Base-by-base conservation (phyloP, 2,797 vertebrate genomes). In the Cetoscarus ocellatus region DNA sequence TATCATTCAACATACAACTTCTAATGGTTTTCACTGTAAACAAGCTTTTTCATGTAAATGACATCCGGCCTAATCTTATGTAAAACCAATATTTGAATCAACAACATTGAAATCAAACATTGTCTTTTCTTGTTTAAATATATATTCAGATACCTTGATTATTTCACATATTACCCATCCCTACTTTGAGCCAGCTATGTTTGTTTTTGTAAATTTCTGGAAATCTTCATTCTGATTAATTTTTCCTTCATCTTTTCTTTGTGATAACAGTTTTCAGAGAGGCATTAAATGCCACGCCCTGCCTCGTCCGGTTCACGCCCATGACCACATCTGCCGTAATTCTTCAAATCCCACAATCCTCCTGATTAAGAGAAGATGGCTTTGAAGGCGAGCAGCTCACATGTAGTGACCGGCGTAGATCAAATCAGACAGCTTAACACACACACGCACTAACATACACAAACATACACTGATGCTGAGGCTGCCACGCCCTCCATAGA, bases 401-500 rank as follows among this genome's bases (percentile, higher is more conserved):
- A 6, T 13, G 47, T 55, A 47, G 45, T 27, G 27, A 19, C 15
- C 55, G 61, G 73, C 6, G 44, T 42, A 66, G 9, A 54, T n/a
- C 34, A 54, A 40, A 63, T 49, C 60, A 71, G 43, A 70, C 8
- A 65, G 52, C 57, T 49, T 50, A 45, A 59, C n/a, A 18, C 8
- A 27, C 12, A 51, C 9, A 27, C 8, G 48, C 8, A 61, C 2
- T 39, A 8, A 18, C 6, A 51, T 3, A 58, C 1, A 42, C 36
- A 10, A 17, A 72, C 12, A 48, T 3, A 2, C 14, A 38, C 44
- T 38, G 47, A 78, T 66, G 59, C 61, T 27, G 66, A 63, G 64
- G 38, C 77, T 40, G 78, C 87, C 68, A 84, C 88, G 86, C 87
- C 85, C 86, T 87, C 47, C 8, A 5, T n/a, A 27, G 8, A 14